phyloP scores from a whole-genome alignment of 2,888 invertebrate genomes.

The Xanthia togata region DNA sequence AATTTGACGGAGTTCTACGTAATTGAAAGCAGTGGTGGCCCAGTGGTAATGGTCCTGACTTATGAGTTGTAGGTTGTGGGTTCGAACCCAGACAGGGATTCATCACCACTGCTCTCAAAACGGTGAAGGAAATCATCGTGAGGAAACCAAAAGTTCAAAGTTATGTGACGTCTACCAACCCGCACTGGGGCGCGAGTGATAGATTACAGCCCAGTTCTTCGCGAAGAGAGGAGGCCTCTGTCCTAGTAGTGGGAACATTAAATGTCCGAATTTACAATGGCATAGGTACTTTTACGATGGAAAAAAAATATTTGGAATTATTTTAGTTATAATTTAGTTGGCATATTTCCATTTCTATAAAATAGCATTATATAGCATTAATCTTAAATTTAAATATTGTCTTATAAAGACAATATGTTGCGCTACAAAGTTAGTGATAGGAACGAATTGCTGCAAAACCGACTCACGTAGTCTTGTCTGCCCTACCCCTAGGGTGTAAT shows the following conservation, averaged over 20 bases:
- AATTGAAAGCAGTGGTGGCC: neutral
- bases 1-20: neutral
- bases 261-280: too few relatives aligned
- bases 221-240: neutral
- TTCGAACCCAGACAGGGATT: neutral
- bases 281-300: too few relatives aligned
- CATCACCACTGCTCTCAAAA: neutral
- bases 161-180: neutral
- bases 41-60: neutral
- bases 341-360: too few relatives aligned
- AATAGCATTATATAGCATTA: too few relatives aligned
- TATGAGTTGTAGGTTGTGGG: neutral
- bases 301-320: too few relatives aligned
- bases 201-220: neutral
- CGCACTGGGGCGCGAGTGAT: neutral
- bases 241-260: neutral
- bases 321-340: too few relatives aligned
- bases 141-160: neutral
- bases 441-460: too few relatives aligned
- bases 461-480: too few relatives aligned
- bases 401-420: too few relatives aligned
- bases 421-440: too few relatives aligned
- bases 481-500: too few relatives aligned
- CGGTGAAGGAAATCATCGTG: neutral
- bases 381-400: too few relatives aligned